Percentiles rank a stretch among this genome's conserved stretches.
phyloP scores from a whole-genome alignment of 2,888 invertebrate species.

The Nymphalis polychloros region DNA sequence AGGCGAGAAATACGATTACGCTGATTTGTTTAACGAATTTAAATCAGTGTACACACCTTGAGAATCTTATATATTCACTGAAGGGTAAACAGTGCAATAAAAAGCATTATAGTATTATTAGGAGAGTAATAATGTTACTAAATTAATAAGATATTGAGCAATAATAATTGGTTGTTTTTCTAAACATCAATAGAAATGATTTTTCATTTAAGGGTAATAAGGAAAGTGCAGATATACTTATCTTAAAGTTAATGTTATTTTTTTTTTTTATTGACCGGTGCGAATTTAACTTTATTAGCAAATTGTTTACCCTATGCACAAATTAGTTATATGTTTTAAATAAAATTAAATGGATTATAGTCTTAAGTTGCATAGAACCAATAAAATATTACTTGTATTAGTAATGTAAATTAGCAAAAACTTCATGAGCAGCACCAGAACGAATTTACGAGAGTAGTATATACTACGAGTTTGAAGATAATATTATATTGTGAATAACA shows the following conservation, averaged over 20 bases:
- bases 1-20: no score
- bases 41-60: neutral
- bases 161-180: no score
- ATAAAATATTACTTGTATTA: constrained; percentile 3
- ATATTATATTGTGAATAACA: constrained; percentile 34
- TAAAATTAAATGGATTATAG: neutral
- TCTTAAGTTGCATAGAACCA: neutral
- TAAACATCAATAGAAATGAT: no score
- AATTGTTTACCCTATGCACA: neutral
- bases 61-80: neutral
- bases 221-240: neutral
- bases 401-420: constrained; percentile 21
- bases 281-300: neutral
- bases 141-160: no score
- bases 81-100: constrained; percentile 1
- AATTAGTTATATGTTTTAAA: neutral
- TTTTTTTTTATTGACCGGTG: neutral
- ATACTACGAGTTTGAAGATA: constrained; percentile 38
- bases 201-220: neutral
- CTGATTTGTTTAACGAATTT: no score
- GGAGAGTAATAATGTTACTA: no score
- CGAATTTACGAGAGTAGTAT: constrained; percentile 28
- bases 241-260: neutral
- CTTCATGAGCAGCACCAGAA: constrained; percentile 33
- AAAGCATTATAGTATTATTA: no score